These are phyloP conservation scores for Macrostomum lignano DNA, from an alignment of 1,140 invertebrate genomes.

Conservation along the genomic window DNA sequence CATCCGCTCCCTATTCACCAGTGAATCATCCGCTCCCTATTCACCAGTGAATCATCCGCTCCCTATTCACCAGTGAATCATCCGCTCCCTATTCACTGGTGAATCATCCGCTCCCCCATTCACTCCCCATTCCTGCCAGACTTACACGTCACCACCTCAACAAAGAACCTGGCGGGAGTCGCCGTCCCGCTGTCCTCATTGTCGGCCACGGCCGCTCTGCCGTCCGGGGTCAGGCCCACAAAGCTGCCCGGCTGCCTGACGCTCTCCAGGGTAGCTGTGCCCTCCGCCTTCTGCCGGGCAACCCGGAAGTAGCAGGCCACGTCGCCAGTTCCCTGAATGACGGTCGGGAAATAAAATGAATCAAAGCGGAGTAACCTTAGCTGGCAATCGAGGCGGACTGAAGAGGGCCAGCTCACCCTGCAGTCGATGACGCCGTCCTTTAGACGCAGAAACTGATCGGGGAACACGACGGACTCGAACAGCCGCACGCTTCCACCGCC, in stretches of 20 bases:
- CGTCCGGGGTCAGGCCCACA: slow-evolving; percentile 18
- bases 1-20: no score
- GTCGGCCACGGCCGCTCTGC: no score
- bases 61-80: no score
- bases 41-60: no score
- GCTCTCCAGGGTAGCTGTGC: slow-evolving; percentile 15
- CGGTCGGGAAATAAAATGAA: neutral
- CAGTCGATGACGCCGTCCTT: slow-evolving; percentile 17
- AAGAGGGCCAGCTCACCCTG: slow-evolving; percentile 10
- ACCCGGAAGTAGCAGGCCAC: slow-evolving; percentile 17
- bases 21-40: no score
- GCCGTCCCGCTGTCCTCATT: no score
- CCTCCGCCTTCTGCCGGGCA: slow-evolving; percentile 13
- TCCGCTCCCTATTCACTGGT: no score
- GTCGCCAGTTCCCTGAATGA: slow-evolving; percentile 15
- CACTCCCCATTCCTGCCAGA: no score
- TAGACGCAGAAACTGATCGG: slow-evolving; percentile 16
- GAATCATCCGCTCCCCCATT: no score
- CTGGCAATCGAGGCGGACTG: neutral
- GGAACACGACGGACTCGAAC: slow-evolving; percentile 20
- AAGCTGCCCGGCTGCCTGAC: slow-evolving; percentile 13
- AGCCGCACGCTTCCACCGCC: slow-evolving; percentile 12
- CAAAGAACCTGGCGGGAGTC: no score
- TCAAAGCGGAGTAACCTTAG: slow-evolving; percentile 1
- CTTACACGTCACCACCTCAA: no score